Evolutionary conservation across 2,113 vertebrate genomes (phyloP).

Genomic region (Lucifuga dentata): DNA sequence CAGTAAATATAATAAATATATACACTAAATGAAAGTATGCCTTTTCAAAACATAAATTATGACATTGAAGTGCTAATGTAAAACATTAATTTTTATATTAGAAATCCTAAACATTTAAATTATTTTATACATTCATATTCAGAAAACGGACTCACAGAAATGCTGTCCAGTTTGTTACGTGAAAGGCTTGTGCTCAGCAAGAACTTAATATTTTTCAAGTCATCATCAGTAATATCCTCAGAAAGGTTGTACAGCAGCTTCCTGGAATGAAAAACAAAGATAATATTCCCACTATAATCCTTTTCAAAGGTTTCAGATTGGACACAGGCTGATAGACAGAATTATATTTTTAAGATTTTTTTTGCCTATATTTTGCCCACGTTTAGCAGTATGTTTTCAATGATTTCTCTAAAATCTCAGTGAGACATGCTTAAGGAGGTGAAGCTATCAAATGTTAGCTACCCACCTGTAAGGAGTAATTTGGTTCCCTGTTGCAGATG

Average conservation of each 20-base stretch:
- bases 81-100: not conserved
- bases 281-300: not conserved
- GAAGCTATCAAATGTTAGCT: fast-evolving
- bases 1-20: too few relatives aligned
- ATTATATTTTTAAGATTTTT: not conserved
- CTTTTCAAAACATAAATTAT: not conserved
- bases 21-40: too few relatives aligned
- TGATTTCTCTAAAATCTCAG: not conserved
- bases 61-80: not conserved
- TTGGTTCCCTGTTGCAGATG: not conserved
- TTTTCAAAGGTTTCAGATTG: not conserved
- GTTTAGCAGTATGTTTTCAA: too few relatives aligned
- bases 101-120: not conserved
- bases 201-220: slow-evolving; percentile 74
- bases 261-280: slow-evolving; percentile 58
- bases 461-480: slow-evolving; percentile 77
- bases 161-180: slow-evolving; percentile 53
- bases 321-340: not conserved
- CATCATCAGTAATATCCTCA: slow-evolving; percentile 53
- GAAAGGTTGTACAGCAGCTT: slow-evolving; percentile 75
- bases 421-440: not conserved
- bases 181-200: slow-evolving; percentile 46
- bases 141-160: slow-evolving; percentile 60
- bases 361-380: not conserved
- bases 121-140: not conserved